These are phyloP conservation scores for Chrysemys picta DNA, from an alignment of 2,113 vertebrate genomes.

Conservation along the genomic window DNA sequence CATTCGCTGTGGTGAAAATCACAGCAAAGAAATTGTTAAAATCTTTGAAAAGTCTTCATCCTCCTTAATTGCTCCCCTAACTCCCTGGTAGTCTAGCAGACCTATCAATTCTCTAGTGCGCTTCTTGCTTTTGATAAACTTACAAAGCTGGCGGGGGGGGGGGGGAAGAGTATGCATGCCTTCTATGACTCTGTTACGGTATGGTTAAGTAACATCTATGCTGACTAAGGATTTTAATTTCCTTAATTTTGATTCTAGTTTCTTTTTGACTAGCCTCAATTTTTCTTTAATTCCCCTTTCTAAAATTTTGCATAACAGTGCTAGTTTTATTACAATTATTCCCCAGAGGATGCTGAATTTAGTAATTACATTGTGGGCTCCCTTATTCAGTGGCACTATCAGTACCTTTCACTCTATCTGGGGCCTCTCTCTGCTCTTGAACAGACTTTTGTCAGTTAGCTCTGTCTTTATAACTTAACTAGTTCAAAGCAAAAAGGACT, in stretches of 20 bases:
- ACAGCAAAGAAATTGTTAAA: neutral
- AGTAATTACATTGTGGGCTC: neutral
- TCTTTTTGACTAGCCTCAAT: neutral
- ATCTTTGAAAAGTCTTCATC: neutral
- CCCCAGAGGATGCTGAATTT: neutral
- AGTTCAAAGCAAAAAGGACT: conserved; percentile 52
- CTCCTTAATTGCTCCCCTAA: neutral
- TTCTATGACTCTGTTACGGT: neutral
- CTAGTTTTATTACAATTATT: conserved; percentile 15
- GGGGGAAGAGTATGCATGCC: neutral
- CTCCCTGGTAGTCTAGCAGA: neutral
- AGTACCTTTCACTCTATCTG: neutral
- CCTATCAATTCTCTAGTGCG: neutral
- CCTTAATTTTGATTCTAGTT: neutral
- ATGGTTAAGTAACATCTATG: neutral
- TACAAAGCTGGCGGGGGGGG: neutral
- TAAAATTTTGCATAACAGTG: neutral
- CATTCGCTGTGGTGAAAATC: neutral
- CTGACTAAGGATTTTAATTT: conserved; percentile 1
- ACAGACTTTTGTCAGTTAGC: neutral
- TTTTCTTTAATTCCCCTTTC: conserved; percentile 10
- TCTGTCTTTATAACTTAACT: conserved; percentile 42
- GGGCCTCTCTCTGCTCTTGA: neutral
- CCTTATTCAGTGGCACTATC: neutral
- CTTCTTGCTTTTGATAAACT: neutral